Evolutionary conservation across 2,888 invertebrate genomes (phyloP), one percentile per base, ranked within the genome.

Genomic region (Eilema griseolum): DNA sequence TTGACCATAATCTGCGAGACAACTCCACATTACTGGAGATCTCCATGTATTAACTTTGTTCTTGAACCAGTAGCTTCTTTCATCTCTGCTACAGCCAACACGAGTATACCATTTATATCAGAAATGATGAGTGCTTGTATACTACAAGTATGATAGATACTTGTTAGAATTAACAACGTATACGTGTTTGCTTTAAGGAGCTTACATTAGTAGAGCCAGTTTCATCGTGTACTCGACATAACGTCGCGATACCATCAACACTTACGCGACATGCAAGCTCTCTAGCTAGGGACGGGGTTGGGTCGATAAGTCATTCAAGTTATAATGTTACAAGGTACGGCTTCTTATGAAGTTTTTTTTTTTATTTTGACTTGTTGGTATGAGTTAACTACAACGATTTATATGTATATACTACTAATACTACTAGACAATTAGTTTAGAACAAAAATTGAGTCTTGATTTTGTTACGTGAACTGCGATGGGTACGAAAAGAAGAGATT

Each of bases 181-280:
- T 83, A 81, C 87, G 84, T 81, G 82, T 83, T 81, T 85, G 85
- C 86, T 85, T 86, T 88, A 88, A 90, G 87, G 81, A 88, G 90
- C 86, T 90, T 88, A 90, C 88, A 90, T 90, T 89, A 90, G 89
- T 89, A 82, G 76, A 84, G 85, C 85, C 86, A 83, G 84, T 87
- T 83, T 86, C 88, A 84, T 89, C 87, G 86, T 80, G 81, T 81
- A 79, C 86, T 85, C 83, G 79, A 83, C 83, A 78, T 81, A 79
- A 82, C 85, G 82, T 78, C 77, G 70, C 78, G 92, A 92, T 92
- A 92, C 81, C 86, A 90, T 92, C 92, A 88, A 90, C 90, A 90
- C 90, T 92, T 88, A 85, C 86, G 83, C 86, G 88, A 86, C 86
- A 88, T 88, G 87, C 86, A 86, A 67, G 81, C 86, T 83, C 83